Base-by-base conservation (phyloP, 2,797 vertebrate species). In the Oryzias dopingdopingensis region DNA sequence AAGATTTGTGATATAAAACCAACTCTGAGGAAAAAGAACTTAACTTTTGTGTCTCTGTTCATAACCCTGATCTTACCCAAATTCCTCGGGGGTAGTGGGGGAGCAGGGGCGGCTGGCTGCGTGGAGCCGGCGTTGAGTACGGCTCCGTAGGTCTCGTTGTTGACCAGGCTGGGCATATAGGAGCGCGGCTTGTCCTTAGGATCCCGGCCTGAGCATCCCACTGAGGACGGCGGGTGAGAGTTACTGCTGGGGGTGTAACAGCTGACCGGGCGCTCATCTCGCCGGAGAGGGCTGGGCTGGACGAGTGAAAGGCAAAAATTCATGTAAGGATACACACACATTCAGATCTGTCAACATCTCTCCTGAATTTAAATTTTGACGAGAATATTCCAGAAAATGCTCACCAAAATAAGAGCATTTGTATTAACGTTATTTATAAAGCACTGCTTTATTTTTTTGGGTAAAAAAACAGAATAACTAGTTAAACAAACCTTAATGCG, bases 111-210 rank as follows among this genome's bases (percentile, higher is more conserved):
- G 55, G 83, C 49, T 15, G 91, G 62, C 71, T 90, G 93, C 49
- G 90, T 64, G 0, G 89, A 82, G 72, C 82, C 94, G 87, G 90
- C 74, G 52, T 91, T 94, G 51, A 98, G 91, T 86, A 98, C 89
- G 74, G 96, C 94, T 79, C 96, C 96, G 0, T 98, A 99, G 0
- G 97, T 99, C 89, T 99, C 97, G 4, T 99, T 98, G 92, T 97
- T 97, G 56, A 99, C 81, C 79, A 99, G 84, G 86, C 84, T 98
- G 59, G 96, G 95, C 83, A 95, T 76, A 50, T 93, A 98, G 64
- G 83, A 67, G 29, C 95, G 92, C 79, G 93, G 96, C 65, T 98
- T 98, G 80, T 98, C 96, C 83, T 96, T 98, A 2, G 89, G 83
- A 12, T 96, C 96, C 62, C 95, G 92, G 56, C 89, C 86, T 52